Percentiles rank a stretch among this genome's conserved stretches.
These are phyloP conservation scores for Homarus gammarus DNA, from an alignment of 2,888 invertebrate genomes.

Conservation along the genomic window DNA sequence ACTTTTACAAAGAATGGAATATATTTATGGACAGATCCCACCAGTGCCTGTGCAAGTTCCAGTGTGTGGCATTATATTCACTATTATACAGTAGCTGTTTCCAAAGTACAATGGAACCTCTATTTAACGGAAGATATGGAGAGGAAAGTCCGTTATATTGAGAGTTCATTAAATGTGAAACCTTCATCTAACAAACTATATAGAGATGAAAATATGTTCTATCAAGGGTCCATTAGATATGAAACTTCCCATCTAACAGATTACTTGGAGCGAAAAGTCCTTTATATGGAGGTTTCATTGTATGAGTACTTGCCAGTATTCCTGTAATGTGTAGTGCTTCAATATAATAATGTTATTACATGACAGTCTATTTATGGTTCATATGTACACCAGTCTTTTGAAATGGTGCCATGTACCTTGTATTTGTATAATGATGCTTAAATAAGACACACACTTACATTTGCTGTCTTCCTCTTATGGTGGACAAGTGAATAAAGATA, in stretches of 20 bases:
- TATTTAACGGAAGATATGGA: too few relatives aligned
- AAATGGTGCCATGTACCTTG: conserved; percentile 21
- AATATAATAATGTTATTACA: neutral
- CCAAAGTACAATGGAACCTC: conserved; percentile 10
- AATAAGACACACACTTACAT: neutral
- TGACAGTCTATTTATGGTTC: neutral
- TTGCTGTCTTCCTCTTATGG: neutral
- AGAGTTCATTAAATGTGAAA: too few relatives aligned
- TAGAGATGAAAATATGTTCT: too few relatives aligned
- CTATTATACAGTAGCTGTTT: neutral
- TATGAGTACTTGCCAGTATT: conserved; percentile 24
- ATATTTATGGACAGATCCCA: conserved; percentile 20
- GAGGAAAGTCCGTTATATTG: too few relatives aligned
- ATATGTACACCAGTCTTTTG: conserved; percentile 10
- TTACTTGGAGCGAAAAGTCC: too few relatives aligned
- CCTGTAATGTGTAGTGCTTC: conserved; percentile 25
- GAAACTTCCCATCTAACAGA: too few relatives aligned
- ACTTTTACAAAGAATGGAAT: conserved; percentile 15
- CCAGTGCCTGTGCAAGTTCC: conserved; percentile 35
- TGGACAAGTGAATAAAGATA: neutral
- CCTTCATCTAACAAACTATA: too few relatives aligned
- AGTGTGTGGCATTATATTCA: conserved; percentile 6
- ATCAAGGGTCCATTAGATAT: too few relatives aligned
- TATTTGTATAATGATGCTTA: conserved; percentile 12
- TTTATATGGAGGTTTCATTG: neutral